Evolutionary conservation across 2,888 invertebrate species (phyloP), one percentile per base, ranked within the genome.

Genomic region (Mesopsocus fuscifrons): DNA sequence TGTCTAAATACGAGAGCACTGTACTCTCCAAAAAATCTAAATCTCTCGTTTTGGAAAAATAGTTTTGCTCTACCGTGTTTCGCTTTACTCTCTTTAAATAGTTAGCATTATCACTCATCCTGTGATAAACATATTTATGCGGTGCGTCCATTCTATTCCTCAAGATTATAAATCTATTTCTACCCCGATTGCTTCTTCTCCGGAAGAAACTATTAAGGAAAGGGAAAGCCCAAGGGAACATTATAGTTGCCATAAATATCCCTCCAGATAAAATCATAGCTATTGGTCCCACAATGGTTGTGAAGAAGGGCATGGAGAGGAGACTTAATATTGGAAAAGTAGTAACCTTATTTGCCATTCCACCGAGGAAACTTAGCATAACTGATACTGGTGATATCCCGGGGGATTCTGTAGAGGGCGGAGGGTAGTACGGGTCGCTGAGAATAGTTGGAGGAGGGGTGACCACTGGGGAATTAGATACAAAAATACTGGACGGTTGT

Each of bases 191-290:
- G 5, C 43, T 47, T 15, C 52, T 48, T 22, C 52, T 62, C 56
- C 33, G 65, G 55, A 9, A 62, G 2, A 61, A 63, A 0, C 52
- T 62, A 56, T 32, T 65, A 55, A 9, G 62, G 2, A 61, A 63
- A 0, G 76, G 71, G 46, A 75, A 61, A 49, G 71, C 66, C 68
- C 69, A 77, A 1, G 76, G 77, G 44, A 76, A 69, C 47, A 77
- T 59, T 34, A 75, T 64, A 1, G 75, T 64, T 1, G 72, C 67
- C 13, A 73, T 55, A 1, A 75, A 69, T 11, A 77, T 68, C 1
- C 71, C 65, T 1, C 75, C 68, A 1, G 72, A 68, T 41, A 77
- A 67, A 31, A 76, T 59, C 41, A 77, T 61, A 1, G 69, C 68
- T 38, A 77, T 57, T 1, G 79, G 79, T 0, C 77, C 68, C 35